A percentile compares a stretch with the other conserved stretches of the same genome.
These are phyloP conservation scores for Andrena dorsata DNA, from an alignment of 2,888 invertebrate species.

Conservation along the genomic window DNA sequence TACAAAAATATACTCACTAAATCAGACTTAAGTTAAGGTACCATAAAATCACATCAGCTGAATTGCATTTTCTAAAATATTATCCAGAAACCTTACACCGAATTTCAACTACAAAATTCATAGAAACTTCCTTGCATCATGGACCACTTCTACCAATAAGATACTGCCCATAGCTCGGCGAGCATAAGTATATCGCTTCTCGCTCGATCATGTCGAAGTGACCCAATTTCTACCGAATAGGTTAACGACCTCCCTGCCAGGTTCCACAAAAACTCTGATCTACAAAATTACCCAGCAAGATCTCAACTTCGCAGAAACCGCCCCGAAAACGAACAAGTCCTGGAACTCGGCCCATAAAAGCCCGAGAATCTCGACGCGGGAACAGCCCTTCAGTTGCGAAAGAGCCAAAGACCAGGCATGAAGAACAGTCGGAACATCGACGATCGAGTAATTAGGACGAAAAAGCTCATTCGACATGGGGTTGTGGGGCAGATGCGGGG, in stretches of 20 bases:
- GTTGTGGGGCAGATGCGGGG: neutral
- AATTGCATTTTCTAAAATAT: neutral
- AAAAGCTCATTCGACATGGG: slow-evolving; percentile 61
- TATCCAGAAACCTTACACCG: neutral
- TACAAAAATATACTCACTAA: neutral
- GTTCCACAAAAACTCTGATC: slow-evolving; percentile 5
- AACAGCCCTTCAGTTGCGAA: neutral
- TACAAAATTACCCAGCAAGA: slow-evolving; percentile 2
- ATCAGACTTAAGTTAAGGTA: too few species aligned
- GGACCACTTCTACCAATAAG: neutral
- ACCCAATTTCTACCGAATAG: neutral
- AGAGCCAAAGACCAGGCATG: neutral
- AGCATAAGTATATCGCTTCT: neutral
- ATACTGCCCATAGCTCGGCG: neutral
- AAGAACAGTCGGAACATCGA: slow-evolving; percentile 24
- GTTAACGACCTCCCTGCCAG: neutral
- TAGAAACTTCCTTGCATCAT: neutral
- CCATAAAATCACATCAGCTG: neutral
- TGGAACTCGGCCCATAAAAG: slow-evolving; percentile 18
- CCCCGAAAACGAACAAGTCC: neutral
- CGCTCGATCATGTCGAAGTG: neutral
- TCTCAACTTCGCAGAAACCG: neutral
- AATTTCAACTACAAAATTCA: neutral
- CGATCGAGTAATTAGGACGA: slow-evolving; percentile 67
- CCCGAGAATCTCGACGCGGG: neutral